Base-by-base conservation (phyloP, 2,888 invertebrate species). In the Lasioglossum zephyrum region DNA sequence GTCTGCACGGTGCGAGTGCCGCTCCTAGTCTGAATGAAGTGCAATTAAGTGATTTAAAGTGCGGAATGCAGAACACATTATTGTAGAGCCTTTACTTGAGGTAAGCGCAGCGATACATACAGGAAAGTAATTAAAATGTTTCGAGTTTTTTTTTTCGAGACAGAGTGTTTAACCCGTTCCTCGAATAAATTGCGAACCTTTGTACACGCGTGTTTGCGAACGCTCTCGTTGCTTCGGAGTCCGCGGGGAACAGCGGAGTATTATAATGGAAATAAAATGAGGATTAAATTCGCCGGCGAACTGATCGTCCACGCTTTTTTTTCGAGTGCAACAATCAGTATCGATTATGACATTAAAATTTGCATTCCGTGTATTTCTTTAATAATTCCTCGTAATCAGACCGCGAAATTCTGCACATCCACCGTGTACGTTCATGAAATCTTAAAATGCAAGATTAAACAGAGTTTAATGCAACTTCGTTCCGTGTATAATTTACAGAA, bases 101-200 rank as follows among this genome's bases (percentile, higher is more conserved):
- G 13, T 11, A 70, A 41, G n/a, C 41, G 41, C 8, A n/a, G 41
- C 41, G 11, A 41, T 70, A n/a, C 70, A 31, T 47, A 47, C 47
- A 31, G 73, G 73, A 31, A 47, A 73, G 73, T 73, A 73, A 73
- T 73, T 73, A 73, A 49, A 73, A 73, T 73, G 36, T 53, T 53
- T 73, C 18, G 73, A 36, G 31, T 53, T 13, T n/a, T 41, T 41
- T 41, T 36, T 36, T 57, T 13, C 31, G 8, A 18, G 31, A 63
- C 63, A 63, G 3, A 3, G 63, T 31, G 57, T 63, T 31, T 31
- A 16, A 31, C n/a, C 73, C 1, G 31, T 31, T 31, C 26, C 31
- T 9, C 73, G 31, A 73, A 73, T 31, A 47, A 73, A 73, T 73
- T 73, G 49, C 73, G 47, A 31, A 18, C 73, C 49, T 36, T 73